These are phyloP conservation scores for Sebastiscus albofasciatus DNA, from an alignment of 2,797 vertebrate genomes.

Conservation along the genomic window DNA sequence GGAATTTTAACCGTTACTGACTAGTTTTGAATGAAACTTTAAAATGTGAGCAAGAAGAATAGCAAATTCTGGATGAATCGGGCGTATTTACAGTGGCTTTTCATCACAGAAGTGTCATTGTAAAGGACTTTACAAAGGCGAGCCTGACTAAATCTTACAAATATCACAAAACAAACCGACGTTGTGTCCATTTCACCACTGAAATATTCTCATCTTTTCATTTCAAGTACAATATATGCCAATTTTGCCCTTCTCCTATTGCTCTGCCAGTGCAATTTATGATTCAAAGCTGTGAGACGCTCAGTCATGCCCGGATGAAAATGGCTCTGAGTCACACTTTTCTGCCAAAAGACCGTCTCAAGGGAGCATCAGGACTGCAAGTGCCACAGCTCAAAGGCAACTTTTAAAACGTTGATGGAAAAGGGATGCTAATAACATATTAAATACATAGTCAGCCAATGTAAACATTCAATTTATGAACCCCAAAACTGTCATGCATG, in stretches of 20 bases:
- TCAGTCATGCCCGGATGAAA: conserved; percentile 9
- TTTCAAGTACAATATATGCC: neutral
- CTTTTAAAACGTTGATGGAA: conserved; percentile 6
- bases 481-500: neutral
- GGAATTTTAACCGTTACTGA: neutral
- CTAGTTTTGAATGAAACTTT: neutral
- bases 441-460: neutral
- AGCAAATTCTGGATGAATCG: neutral
- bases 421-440: neutral
- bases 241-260: neutral
- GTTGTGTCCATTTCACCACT: neutral
- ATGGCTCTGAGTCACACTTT: conserved; percentile 14
- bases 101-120: neutral
- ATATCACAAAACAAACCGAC: neutral
- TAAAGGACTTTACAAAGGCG: neutral
- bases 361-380: conserved; percentile 15
- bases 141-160: neutral
- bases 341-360: neutral
- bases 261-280: neutral
- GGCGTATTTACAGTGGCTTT: neutral
- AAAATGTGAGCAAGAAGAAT: neutral
- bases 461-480: neutral
- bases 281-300: conserved; percentile 8
- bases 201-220: neutral
- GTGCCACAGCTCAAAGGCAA: neutral